Evolutionary conservation across 2,797 vertebrate species (phyloP).

Genomic region (Pseudochaenichthys georgianus): DNA sequence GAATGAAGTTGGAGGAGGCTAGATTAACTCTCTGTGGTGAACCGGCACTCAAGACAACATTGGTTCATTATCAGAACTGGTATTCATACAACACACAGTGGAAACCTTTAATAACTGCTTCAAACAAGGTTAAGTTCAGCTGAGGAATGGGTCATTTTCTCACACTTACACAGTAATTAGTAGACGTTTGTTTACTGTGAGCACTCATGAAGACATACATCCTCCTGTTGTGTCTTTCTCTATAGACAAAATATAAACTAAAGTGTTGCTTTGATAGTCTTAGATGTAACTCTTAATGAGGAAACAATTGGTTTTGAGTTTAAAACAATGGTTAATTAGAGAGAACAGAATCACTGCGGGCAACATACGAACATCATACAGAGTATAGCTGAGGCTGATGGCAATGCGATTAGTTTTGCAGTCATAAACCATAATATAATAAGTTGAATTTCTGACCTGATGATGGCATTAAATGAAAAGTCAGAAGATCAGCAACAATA

Average conservation of each 20-base stretch:
- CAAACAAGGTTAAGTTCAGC: conserved; percentile 48
- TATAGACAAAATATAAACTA: conserved; percentile 14
- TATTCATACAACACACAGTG: conserved; percentile 51
- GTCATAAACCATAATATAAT: conserved; percentile 21
- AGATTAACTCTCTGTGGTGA: conserved; percentile 18
- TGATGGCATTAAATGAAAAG: background rate
- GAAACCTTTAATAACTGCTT: conserved; percentile 51
- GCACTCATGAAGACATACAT: conserved; percentile 33
- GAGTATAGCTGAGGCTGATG: conserved; percentile 13
- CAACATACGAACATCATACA: conserved; percentile 9
- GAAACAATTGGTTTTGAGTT: conserved; percentile 49
- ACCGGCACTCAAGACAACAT: conserved; percentile 19
- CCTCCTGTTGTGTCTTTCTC: conserved; percentile 10
- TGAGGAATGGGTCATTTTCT: conserved; percentile 43
- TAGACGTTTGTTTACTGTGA: conserved; percentile 27
- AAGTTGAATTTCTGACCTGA: conserved; percentile 19
- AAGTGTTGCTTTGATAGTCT: conserved; percentile 16
- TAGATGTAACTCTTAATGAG: conserved; percentile 31
- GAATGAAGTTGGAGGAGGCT: conserved; percentile 4
- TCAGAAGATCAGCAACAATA: background rate
- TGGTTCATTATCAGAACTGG: conserved; percentile 34
- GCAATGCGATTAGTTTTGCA: conserved; percentile 27
- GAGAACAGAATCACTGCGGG: conserved; percentile 42
- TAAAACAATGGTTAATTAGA: conserved; percentile 55
- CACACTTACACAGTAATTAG: conserved; percentile 51